These are phyloP conservation scores for Myrmophylax atrothorax DNA, from an alignment of 2,113 vertebrate genomes.

Conservation along the genomic window DNA sequence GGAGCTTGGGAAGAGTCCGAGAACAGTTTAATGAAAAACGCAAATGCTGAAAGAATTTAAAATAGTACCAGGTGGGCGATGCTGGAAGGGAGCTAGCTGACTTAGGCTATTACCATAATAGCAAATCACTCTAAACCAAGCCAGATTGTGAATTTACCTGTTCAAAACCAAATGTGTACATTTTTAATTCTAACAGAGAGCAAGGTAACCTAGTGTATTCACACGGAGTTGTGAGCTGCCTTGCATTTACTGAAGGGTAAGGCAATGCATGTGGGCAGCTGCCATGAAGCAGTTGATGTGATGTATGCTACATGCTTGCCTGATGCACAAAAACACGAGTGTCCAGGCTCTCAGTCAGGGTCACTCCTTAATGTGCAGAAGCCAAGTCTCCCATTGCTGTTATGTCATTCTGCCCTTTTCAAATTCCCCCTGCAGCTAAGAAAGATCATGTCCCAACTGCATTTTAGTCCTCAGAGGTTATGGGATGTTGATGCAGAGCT, in stretches of 20 bases:
- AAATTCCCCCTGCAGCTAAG: not conserved
- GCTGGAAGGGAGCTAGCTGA: not conserved
- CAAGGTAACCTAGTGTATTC: not conserved
- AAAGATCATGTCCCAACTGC: not conserved
- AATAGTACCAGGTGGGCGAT: not conserved
- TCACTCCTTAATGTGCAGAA: not conserved
- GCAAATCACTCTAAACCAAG: not conserved
- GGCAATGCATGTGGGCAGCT: not conserved
- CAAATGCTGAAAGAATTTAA: not conserved
- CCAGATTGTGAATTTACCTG: not conserved
- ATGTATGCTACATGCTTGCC: not conserved
- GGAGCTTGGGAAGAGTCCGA: not conserved
- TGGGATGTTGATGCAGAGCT: not conserved
- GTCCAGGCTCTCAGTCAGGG: not conserved
- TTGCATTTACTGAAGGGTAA: not conserved
- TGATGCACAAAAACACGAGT: not conserved
- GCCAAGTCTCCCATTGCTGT: not conserved
- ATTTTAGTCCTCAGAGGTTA: not conserved
- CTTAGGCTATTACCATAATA: not conserved
- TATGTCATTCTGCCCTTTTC: not conserved
- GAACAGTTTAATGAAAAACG: not conserved
- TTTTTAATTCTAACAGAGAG: not conserved
- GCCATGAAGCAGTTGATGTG: not conserved
- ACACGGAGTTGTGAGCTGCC: not conserved
- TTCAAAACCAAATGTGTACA: not conserved